Base-by-base conservation (phyloP, 2,797 vertebrate genomes). In the Lophotriccus pileatus region DNA sequence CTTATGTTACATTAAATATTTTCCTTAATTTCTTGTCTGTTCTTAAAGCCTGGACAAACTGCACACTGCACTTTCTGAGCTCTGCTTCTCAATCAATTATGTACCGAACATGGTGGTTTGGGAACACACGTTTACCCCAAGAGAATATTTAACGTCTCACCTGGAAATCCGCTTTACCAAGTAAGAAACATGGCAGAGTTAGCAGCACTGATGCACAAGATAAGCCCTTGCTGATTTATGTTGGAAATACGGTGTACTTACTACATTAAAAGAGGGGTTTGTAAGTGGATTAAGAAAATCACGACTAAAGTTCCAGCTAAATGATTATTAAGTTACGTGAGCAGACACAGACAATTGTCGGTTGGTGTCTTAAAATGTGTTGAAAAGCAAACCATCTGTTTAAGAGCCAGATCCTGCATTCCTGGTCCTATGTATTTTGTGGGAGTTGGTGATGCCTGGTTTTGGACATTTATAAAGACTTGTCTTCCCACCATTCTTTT, bases 81-180 rank as follows among this genome's bases (percentile, higher is more conserved):
- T 99, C 97, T 99, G 99, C 97, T 99, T 99, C 98, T 99, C 99
- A 96, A 99, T 99, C 98, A 99, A 99, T 98, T 99, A 99, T 1
- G 99, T 99, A 84, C 99, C 99, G 55, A 99, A 99, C 98, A 98
- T 99, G 98, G 98, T 98, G 55, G 99, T 99, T 68, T 99, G 99
- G 99, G 99, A 99, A 39, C 99, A 99, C 97, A 99, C 99, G 1
- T 99, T 99, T 97, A 99, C 99, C 5, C 99, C 99, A 4, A 98
- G 99, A 74, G 99, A 99, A 94, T 99, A 99, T 95, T 98, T 99
- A 97, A 99, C 99, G 28, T 99, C 99, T 32, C 99, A 99, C 97
- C 98, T 99, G 98, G 99, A 99, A 98, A 99, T 99, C 95, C 98
- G 99, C 92, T 99, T 99, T 86, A 99, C 99, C 97, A 99, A 99